Base-by-base conservation (phyloP, 2,113 vertebrate genomes). In the Meles meles region DNA sequence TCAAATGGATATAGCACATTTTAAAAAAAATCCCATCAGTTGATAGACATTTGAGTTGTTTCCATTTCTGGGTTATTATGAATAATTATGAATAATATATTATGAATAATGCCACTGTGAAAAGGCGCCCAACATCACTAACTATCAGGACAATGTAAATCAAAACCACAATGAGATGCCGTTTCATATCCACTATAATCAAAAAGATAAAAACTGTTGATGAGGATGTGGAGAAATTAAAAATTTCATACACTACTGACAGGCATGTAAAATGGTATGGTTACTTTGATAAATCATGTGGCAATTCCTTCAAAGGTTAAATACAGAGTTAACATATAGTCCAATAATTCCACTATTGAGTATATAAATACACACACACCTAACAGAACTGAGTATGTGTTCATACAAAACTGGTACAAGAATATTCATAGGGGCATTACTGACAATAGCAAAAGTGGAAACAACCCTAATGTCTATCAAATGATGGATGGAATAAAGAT, bases 31-130 rank as follows among this genome's bases (percentile, higher is more conserved):
- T 55, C 6, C 52, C 9, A 84, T 44, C 37, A 86, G 25, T 18
- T 79, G 25, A 57, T 0, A 49, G 37, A 39, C 13, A 81, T 76
- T 55, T 90, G 17, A 13, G 11, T 25, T 94, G 52, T 63, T 94
- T 94, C 57, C 18, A 96, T 42, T 93, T 94, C 89, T 94, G 69
- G 47, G 39, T 74, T 74, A 94, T 39, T 47, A 94, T 29, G 20
- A 91, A 55, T 86, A 91, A 96, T 29, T n/a, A n/a, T n/a, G n/a
- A n/a, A n/a, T n/a, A n/a, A n/a, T n/a, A n/a, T 74, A 94, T 39
- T 47, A 94, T 29, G 20, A 91, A 55, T 86, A 91, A 96, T 29
- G 42, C 14, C 52, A 80, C 12, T 39, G 93, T 37, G 9, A 90
- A 93, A 90, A 93, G n/a, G 90, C 65, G 69, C 47, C 76, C 44